phyloP scores from a whole-genome alignment of 2,888 invertebrate species.

The Dinocampus coccinellae region DNA sequence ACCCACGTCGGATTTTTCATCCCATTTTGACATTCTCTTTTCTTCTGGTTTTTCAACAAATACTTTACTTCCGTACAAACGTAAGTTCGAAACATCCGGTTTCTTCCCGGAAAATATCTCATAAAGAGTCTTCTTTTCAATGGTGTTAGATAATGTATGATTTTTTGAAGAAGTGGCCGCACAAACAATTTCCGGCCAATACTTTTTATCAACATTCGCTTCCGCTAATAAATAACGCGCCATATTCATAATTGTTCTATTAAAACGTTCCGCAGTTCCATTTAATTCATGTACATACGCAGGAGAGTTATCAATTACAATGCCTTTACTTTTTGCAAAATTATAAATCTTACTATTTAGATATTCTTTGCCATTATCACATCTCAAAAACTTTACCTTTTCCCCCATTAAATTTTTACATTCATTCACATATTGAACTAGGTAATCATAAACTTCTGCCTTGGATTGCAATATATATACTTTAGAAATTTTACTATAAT shows the following conservation, averaged over 20 bases:
- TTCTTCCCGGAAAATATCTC: slow-evolving; percentile 54
- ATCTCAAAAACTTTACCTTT: slow-evolving; percentile 19
- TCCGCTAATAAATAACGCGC: slow-evolving; percentile 25
- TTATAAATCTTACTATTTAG: slow-evolving; percentile 8
- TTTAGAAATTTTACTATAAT: slow-evolving; percentile 6
- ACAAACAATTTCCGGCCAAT: slow-evolving; percentile 29
- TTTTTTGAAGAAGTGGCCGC: slow-evolving; percentile 31
- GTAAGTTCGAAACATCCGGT: slow-evolving; percentile 51
- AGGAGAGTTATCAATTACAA: slow-evolving; percentile 16
- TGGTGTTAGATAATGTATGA: slow-evolving; percentile 31
- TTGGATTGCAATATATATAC: background rate
- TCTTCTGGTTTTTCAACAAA: slow-evolving; percentile 52
- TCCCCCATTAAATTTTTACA: slow-evolving; percentile 14
- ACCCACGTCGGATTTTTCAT: slow-evolving; percentile 46
- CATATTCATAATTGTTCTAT: slow-evolving; percentile 21
- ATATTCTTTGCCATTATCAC: slow-evolving; percentile 26
- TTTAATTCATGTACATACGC: slow-evolving; percentile 27
- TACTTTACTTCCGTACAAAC: slow-evolving; percentile 54
- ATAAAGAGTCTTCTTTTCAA: slow-evolving; percentile 50
- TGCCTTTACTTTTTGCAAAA: slow-evolving; percentile 21
- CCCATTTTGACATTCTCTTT: slow-evolving; percentile 51
- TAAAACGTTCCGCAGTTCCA: slow-evolving; percentile 25
- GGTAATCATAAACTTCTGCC: background rate
- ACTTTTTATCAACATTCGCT: slow-evolving; percentile 13
- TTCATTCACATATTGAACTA: slow-evolving; percentile 26